These are phyloP conservation scores for Lacanobia wlatinum DNA, from an alignment of 2,888 invertebrate species.

Conservation along the genomic window DNA sequence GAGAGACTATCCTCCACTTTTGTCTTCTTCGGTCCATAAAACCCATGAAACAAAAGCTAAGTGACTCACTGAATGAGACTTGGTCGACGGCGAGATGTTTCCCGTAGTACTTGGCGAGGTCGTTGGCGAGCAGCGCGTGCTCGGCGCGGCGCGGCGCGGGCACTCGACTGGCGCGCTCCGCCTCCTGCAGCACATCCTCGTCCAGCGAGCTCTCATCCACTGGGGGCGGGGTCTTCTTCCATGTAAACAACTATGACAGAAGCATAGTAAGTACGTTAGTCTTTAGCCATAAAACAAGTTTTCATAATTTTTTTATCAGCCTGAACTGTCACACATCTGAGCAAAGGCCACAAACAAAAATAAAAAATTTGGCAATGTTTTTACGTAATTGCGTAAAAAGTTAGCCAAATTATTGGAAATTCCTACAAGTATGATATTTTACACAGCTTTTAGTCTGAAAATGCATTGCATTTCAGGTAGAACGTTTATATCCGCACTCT, in stretches of 20 bases:
- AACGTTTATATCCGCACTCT: too few relatives aligned
- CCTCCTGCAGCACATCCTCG: constrained; percentile 91
- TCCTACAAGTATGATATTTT: too few relatives aligned
- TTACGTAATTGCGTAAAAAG: too few relatives aligned
- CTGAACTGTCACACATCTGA: too few relatives aligned
- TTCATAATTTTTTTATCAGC: too few relatives aligned
- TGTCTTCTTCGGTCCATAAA: background rate
- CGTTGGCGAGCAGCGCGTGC: constrained; percentile 91
- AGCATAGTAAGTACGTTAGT: background rate
- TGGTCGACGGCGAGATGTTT: constrained; percentile 95
- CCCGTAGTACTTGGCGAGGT: constrained; percentile 94
- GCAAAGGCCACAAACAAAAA: too few relatives aligned
- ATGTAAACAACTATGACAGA: constrained; percentile 73
- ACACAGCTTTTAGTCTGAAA: too few relatives aligned
- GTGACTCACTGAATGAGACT: constrained; percentile 91
- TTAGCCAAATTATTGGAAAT: too few relatives aligned
- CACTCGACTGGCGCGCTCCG: constrained; percentile 83
- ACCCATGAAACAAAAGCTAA: background rate
- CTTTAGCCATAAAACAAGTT: background rate
- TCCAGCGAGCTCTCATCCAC: constrained; percentile 83
- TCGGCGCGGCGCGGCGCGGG: constrained; percentile 70
- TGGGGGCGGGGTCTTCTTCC: constrained; percentile 75
- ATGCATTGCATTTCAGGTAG: too few relatives aligned
- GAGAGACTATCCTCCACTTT: background rate
- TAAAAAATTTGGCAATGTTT: too few relatives aligned